Conservation (phyloP, 2,113 vertebrate species). For the Neogale vison region DNA sequence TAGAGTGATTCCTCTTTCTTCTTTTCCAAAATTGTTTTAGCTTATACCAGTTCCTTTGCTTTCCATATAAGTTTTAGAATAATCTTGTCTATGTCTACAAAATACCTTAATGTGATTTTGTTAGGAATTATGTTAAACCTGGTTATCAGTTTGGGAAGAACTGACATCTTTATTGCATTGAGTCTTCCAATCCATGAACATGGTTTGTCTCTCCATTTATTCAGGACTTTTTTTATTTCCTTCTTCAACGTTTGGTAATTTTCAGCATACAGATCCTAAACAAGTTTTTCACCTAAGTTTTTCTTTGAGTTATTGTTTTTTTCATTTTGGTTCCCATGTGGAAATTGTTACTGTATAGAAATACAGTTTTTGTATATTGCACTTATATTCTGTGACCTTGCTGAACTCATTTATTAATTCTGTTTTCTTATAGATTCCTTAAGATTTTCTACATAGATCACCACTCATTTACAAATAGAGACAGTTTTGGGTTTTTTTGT, state of each 20-base stretch:
- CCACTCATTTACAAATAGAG: constrained; percentile 2
- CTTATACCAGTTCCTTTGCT: constrained; percentile 10
- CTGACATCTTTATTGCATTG: constrained; percentile 15
- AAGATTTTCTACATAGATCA: constrained; percentile 18
- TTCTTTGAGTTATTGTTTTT: constrained; percentile 13
- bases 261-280: background rate
- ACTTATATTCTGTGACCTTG: background rate
- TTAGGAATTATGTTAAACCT: constrained; percentile 9
- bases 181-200: constrained; percentile 7
- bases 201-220: background rate
- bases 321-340: constrained; percentile 6
- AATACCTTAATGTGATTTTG: constrained; percentile 22
- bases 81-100: background rate
- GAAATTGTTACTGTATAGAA: background rate
- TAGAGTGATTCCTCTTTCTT: constrained; percentile 8
- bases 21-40: constrained; percentile 24
- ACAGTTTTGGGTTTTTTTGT: background rate
- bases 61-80: constrained; percentile 31
- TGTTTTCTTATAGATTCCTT: background rate
- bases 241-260: constrained; percentile 41
- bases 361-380: background rate
- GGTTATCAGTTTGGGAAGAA: constrained; percentile 15
- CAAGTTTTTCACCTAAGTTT: background rate
- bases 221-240: constrained; percentile 11
- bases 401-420: constrained; percentile 12